Percentiles rank a stretch among this genome's conserved stretches.
Evolutionary conservation across 2,113 vertebrate genomes (phyloP).

Genomic region (Rostratula benghalensis): DNA sequence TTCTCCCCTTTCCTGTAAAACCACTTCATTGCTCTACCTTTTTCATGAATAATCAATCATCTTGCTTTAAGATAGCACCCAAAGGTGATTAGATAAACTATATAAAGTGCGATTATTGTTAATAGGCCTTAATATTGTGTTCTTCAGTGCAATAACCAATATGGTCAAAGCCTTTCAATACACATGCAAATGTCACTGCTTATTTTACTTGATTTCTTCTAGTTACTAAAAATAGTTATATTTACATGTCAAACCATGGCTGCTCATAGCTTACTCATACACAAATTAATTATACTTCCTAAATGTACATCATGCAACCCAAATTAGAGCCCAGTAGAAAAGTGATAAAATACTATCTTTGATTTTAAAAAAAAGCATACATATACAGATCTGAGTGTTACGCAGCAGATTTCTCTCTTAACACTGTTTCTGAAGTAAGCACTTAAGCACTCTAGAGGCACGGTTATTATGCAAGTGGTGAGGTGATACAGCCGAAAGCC

Average conservation of each 20-base stretch:
- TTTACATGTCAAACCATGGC: constrained; percentile 66
- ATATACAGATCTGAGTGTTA: constrained; percentile 12
- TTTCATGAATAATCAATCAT: constrained; percentile 57
- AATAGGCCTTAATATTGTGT: constrained; percentile 71
- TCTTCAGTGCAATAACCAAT: constrained; percentile 87
- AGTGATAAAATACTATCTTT: constrained; percentile 53
- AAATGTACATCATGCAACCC: constrained; percentile 61
- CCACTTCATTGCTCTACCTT: constrained; percentile 69
- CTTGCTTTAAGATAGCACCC: constrained; percentile 77
- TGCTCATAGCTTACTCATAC: constrained; percentile 52
- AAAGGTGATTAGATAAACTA: constrained; percentile 74
- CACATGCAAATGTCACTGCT: constrained; percentile 77
- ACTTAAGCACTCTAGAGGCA: constrained; percentile 24
- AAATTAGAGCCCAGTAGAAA: constrained; percentile 56
- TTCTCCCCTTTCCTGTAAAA: constrained; percentile 58
- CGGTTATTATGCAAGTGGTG: background rate
- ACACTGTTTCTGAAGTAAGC: background rate
- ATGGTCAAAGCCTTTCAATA: constrained; percentile 75
- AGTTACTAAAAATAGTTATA: constrained; percentile 67
- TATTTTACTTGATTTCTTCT: constrained; percentile 25
- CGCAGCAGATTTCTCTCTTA: background rate
- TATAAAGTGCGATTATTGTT: constrained; percentile 84
- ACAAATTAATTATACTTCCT: constrained; percentile 38
- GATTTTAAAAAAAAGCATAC: background rate
- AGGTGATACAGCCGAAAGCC: constrained; percentile 13